These are phyloP conservation scores for Amphiprion ocellaris DNA, from an alignment of 2,113 vertebrate species.

Conservation along the genomic window DNA sequence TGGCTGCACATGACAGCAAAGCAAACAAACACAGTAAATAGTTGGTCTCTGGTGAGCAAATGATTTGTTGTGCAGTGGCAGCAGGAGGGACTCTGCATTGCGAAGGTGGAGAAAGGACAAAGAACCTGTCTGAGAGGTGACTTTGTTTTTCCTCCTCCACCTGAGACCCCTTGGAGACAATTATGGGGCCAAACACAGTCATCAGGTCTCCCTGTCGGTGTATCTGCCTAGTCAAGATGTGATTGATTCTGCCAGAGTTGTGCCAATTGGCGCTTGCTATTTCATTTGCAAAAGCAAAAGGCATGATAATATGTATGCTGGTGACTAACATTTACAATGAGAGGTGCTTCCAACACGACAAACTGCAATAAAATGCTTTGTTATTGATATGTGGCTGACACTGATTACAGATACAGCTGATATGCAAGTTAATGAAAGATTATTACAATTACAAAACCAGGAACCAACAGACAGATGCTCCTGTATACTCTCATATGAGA, in stretches of 20 bases:
- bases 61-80: slow-evolving; percentile 32
- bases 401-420: neutral
- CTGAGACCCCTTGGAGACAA: neutral
- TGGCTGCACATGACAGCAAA: slow-evolving; percentile 58
- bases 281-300: too few relatives aligned
- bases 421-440: neutral
- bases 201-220: neutral
- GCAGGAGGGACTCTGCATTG: slow-evolving; percentile 13
- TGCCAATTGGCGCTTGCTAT: neutral
- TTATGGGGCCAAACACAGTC: neutral
- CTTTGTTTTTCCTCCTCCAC: slow-evolving; percentile 3
- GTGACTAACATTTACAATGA: neutral
- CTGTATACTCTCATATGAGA: neutral
- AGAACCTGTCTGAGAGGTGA: slow-evolving; percentile 5
- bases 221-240: slow-evolving; percentile 10
- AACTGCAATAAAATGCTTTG: neutral
- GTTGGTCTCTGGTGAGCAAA: slow-evolving; percentile 41
- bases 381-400: neutral
- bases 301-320: too few relatives aligned
- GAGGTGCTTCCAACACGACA: neutral
- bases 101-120: slow-evolving; percentile 13
- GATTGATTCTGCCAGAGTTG: slow-evolving; percentile 5
- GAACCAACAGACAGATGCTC: neutral
- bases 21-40: slow-evolving; percentile 61
- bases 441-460: neutral